These are phyloP conservation scores for Eptatretus burgeri DNA, from an alignment of 2,113 vertebrate species.

Conservation along the genomic window DNA sequence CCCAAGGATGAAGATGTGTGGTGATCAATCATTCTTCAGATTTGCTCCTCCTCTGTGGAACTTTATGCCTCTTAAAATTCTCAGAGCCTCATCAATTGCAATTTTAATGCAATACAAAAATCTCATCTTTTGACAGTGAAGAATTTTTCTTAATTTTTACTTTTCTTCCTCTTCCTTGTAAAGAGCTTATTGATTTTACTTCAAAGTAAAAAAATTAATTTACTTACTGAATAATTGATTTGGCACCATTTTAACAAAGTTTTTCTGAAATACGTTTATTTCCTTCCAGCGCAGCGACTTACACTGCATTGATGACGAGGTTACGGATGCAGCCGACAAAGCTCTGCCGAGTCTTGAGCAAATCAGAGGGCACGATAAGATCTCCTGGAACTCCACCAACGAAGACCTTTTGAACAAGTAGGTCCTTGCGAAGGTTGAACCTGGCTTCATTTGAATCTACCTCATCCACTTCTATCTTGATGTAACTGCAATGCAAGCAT, in stretches of 20 bases:
- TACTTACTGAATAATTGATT: not conserved
- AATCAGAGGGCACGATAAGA: slow-evolving; percentile 18
- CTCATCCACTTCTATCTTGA: slow-evolving; percentile 65
- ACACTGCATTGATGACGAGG: slow-evolving; percentile 59
- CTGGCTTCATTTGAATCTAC: slow-evolving; percentile 30
- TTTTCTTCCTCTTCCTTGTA: no score
- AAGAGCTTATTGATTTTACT: slow-evolving; percentile 9
- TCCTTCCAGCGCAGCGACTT: slow-evolving; percentile 13
- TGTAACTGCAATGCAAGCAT: slow-evolving; percentile 22
- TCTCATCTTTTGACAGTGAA: no score
- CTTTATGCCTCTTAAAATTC: no score
- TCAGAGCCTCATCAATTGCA: no score
- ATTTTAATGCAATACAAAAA: no score
- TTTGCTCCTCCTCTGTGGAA: no score
- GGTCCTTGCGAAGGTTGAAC: slow-evolving; percentile 30
- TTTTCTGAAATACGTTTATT: not conserved
- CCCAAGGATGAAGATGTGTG: no score
- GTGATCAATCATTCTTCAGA: no score
- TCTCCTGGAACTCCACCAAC: slow-evolving; percentile 40
- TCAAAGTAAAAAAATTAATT: not conserved
- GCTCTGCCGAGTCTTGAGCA: slow-evolving; percentile 33
- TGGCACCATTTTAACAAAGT: not conserved
- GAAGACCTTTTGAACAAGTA: slow-evolving; percentile 43
- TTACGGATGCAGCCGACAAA: slow-evolving; percentile 93
- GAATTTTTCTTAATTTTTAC: no score